Base-by-base conservation (phyloP, 2,888 invertebrate genomes). In the Drosophila seclusa region DNA sequence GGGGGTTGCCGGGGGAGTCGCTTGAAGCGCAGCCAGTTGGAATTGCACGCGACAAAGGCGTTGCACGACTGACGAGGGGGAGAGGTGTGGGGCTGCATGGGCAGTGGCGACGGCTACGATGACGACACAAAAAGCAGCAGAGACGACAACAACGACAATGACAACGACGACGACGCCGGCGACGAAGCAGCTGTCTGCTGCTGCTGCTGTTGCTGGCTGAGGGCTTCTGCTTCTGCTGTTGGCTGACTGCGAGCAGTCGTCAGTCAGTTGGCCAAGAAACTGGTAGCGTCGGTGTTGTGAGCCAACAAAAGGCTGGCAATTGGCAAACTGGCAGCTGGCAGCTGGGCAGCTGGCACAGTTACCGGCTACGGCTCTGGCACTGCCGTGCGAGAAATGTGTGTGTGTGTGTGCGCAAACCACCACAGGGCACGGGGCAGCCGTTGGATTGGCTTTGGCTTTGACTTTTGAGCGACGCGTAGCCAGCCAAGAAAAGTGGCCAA, bases 1-100 rank as follows among this genome's bases (percentile, higher is more conserved):
- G 48, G 48, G 50, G 72, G 16, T 38, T 29, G 54, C 38, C 29
- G 63, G 80, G 77, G 70, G 73, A 71, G 73, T 80, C 69, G 87
- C 80, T 92, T 92, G 92, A 92, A 92, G 92, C 89, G 79, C 87
- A 91, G 92, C 92, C 92, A 92, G 92, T 92, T 92, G 91, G 69
- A 75, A 82, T 72, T 83, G 82, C 82, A 82, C 68, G 79, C 76
- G 76, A 80, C 75, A 82, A 76, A 77, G 78, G 72, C 69, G 55
- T 29, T 49, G 48, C 67, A 68, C 32, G 75, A 61, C 54, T 48
- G 42, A 38, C 45, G 58, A 34, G 59, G 31, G 31, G 24, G 16
- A 36, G 21, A 32, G 60, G 45, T 29, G 45, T 18, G 5, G 36
- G 53, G 16, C 38, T 29, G 52, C 49, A 16, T 42, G 31, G 57